These are phyloP conservation scores for Petrocephalus zakoni DNA, from an alignment of 2,113 vertebrate species.

Conservation along the genomic window DNA sequence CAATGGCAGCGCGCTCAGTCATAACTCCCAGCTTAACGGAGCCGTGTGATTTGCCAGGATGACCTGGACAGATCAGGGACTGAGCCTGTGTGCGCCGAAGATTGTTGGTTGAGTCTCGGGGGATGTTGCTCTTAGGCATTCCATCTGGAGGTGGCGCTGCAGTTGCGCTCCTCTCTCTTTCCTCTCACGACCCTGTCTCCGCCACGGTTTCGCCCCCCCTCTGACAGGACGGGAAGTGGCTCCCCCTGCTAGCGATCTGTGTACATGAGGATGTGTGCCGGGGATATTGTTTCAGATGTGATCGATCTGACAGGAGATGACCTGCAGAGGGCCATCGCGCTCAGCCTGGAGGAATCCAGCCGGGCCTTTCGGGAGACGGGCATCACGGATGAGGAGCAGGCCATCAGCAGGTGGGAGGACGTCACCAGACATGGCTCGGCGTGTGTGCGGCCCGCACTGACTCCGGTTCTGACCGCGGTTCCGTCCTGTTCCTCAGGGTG, in stretches of 20 bases:
- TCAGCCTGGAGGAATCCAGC: constrained; percentile 97
- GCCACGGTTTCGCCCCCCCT: not conserved
- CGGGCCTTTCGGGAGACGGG: constrained; percentile 95
- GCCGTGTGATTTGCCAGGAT: not conserved
- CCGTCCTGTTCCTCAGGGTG: constrained; percentile 63
- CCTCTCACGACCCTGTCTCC: not conserved
- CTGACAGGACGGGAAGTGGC: not conserved
- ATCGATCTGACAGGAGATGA: constrained; percentile 98
- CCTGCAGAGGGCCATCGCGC: constrained; percentile 96
- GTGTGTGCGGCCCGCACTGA: not conserved
- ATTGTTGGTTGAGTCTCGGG: not conserved
- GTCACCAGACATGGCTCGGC: not conserved
- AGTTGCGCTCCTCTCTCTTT: not conserved
- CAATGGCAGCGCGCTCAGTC: not conserved
- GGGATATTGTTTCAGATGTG: constrained; percentile 76
- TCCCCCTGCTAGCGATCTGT: not conserved
- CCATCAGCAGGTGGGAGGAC: constrained; percentile 86
- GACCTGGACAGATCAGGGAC: not conserved
- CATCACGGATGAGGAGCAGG: constrained; percentile 98
- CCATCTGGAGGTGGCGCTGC: not conserved
- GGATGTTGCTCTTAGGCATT: not conserved
- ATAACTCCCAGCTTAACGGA: no score
- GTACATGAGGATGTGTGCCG: not conserved
- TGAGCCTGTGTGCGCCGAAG: not conserved
- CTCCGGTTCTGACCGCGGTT: not conserved